These are phyloP conservation scores for Invenusta paracnida DNA, from an alignment of 2,888 invertebrate species.

Conservation along the genomic window DNA sequence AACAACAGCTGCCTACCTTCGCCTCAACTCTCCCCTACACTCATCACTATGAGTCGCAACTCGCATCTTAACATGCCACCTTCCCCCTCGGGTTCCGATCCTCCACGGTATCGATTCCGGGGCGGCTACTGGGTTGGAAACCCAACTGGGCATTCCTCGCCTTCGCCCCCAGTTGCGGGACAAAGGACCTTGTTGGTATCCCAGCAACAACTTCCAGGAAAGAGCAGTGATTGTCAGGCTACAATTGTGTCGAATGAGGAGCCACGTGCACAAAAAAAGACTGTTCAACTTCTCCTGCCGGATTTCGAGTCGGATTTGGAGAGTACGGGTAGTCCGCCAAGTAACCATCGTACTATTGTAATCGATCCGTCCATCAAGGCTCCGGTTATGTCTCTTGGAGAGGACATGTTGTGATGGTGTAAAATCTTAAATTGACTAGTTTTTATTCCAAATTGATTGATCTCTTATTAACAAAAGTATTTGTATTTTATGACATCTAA, in stretches of 20 bases:
- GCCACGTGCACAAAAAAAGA: not conserved
- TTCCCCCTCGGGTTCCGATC: not conserved
- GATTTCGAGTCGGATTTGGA: not conserved
- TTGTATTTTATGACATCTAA: too few relatives aligned
- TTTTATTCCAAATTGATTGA: too few relatives aligned
- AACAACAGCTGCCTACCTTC: not conserved
- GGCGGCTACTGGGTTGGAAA: not conserved
- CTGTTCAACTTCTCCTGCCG: not conserved
- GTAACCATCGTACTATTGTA: not conserved
- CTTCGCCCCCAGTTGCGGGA: too few relatives aligned
- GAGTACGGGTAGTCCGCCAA: not conserved
- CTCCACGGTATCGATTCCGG: not conserved
- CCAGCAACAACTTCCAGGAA: too few relatives aligned
- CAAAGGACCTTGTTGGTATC: too few relatives aligned
- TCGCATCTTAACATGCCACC: not conserved
- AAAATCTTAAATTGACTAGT: too few relatives aligned
- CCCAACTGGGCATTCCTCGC: not conserved
- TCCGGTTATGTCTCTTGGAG: not conserved
- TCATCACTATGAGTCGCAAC: not conserved
- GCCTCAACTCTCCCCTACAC: not conserved
- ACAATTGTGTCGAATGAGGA: not conserved
- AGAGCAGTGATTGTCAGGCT: not conserved
- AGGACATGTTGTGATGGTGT: constrained; percentile 17
- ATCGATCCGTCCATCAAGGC: not conserved
- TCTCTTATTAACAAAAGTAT: too few relatives aligned